Conservation (phyloP, 2,888 invertebrate species). For the Epinotia demarniana region DNA sequence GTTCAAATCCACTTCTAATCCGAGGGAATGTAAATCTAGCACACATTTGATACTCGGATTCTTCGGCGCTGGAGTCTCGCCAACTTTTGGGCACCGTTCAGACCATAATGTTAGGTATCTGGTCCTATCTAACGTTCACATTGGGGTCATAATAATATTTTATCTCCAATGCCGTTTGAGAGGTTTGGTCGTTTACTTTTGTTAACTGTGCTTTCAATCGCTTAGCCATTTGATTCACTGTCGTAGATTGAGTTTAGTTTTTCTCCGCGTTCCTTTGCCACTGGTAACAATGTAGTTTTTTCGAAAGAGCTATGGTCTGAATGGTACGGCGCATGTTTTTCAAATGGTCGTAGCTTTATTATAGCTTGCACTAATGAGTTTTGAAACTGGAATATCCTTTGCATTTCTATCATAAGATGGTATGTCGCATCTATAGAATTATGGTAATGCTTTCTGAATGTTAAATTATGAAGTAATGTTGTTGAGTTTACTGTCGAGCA, state of each 20-base stretch:
- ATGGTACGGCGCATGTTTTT: too few relatives aligned
- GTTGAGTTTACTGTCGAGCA: too few relatives aligned
- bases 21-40: constrained; percentile 52
- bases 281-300: background rate
- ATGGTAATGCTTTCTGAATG: too few relatives aligned
- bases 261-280: background rate
- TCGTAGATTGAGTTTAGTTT: background rate
- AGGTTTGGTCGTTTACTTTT: constrained; percentile 39
- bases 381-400: too few relatives aligned
- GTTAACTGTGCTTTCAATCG: constrained; percentile 5
- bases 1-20: constrained; percentile 30
- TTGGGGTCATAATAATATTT: constrained; percentile 71
- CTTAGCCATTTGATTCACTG: background rate
- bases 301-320: background rate
- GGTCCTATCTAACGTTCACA: constrained; percentile 61
- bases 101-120: constrained; percentile 60
- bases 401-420: too few relatives aligned
- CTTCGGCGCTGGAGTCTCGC: constrained; percentile 58
- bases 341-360: too few relatives aligned
- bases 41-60: constrained; percentile 60
- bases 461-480: too few relatives aligned
- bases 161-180: constrained; percentile 57
- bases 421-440: too few relatives aligned
- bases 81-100: constrained; percentile 57
- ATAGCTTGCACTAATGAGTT: too few relatives aligned